Evolutionary conservation across 2,113 vertebrate species (phyloP), one percentile per base, ranked within the genome.

Genomic region (Serilophus lunatus): DNA sequence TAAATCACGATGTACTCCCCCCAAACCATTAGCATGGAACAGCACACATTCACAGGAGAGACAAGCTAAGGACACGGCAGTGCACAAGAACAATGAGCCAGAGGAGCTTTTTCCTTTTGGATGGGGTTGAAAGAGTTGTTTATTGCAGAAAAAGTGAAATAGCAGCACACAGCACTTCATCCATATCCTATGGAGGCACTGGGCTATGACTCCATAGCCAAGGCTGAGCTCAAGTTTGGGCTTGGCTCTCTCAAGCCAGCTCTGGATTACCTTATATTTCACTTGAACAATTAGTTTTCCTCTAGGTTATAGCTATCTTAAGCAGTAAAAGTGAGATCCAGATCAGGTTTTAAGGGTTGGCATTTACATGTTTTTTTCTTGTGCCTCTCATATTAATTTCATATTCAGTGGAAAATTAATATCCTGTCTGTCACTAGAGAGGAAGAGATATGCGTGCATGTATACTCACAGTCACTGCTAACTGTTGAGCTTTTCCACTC

Each of bases 321-420:
- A 80, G 70, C 64, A 54, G 47, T 3, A 45, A 82, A 63, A 90
- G 60, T 9, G 49, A 92, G 90, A 96, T 88, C 56, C 59, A 85
- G 74, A 68, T 84, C 72, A 64, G 74, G 81, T 61, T 91, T 82
- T 83, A 88, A 71, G 82, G 44, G 44, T 6, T 94, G 90, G 93
- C 86, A 66, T 92, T 90, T 76, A 26, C 80, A 59, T 18, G 47
- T 22, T 79, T 87, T 83, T 86, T 87, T 24, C 88, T 90, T 86
- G 50, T 64, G 29, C n/a, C 95, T 71, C 44, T 29, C 88, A 63
- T 90, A 87, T 93, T 94, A 69, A 92, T 96, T 96, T 95, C 68
- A 70, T 93, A 89, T 92, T 35, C 45, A 59, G 87, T 92, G 91
- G 96, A 91, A 89, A 95, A 92, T 88, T 88, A 94, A 95, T 92